Evolutionary conservation across 1,140 invertebrate species (phyloP).

Genomic region (Lethrus apterus): DNA sequence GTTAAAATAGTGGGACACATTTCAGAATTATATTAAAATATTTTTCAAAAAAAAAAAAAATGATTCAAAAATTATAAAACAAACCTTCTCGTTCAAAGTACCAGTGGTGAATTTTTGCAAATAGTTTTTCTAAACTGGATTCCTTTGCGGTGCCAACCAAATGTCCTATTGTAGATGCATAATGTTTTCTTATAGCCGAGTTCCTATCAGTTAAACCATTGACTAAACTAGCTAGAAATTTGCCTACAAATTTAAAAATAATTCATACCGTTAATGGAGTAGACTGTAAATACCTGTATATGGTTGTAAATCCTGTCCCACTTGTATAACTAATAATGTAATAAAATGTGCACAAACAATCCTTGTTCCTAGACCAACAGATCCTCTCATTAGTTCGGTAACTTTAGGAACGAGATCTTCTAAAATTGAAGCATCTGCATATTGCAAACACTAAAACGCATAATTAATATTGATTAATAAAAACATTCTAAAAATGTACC

Average conservation of each 20-base stretch:
- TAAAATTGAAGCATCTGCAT: slow-evolving; percentile 66
- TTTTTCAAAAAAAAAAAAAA: too few relatives aligned
- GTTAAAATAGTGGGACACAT: too few relatives aligned
- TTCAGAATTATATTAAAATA: too few relatives aligned
- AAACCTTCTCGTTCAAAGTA: slow-evolving; percentile 60
- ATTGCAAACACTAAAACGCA: slow-evolving; percentile 67
- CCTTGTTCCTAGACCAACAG: slow-evolving; percentile 75
- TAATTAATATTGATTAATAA: slow-evolving; percentile 8
- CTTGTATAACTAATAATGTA: slow-evolving; percentile 55
- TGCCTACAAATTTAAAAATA: slow-evolving; percentile 44
- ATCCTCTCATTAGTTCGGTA: slow-evolving; percentile 73
- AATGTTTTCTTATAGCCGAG: slow-evolving; percentile 71
- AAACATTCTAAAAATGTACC: slow-evolving; percentile 42
- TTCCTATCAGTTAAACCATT: slow-evolving; percentile 80
- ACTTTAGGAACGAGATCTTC: slow-evolving; percentile 74
- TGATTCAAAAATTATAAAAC: slow-evolving; percentile 26
- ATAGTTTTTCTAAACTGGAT: slow-evolving; percentile 77
- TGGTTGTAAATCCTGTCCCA: slow-evolving; percentile 52
- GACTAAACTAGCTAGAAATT: slow-evolving; percentile 69
- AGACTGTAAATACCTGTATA: slow-evolving; percentile 53
- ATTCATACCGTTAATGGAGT: background rate
- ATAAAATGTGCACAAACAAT: slow-evolving; percentile 80
- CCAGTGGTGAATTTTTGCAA: slow-evolving; percentile 69
- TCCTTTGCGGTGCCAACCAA: slow-evolving; percentile 81
- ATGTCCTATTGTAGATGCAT: slow-evolving; percentile 75